Base-by-base conservation (phyloP, 2,888 invertebrate genomes). In the Chymomyza amoena region DNA sequence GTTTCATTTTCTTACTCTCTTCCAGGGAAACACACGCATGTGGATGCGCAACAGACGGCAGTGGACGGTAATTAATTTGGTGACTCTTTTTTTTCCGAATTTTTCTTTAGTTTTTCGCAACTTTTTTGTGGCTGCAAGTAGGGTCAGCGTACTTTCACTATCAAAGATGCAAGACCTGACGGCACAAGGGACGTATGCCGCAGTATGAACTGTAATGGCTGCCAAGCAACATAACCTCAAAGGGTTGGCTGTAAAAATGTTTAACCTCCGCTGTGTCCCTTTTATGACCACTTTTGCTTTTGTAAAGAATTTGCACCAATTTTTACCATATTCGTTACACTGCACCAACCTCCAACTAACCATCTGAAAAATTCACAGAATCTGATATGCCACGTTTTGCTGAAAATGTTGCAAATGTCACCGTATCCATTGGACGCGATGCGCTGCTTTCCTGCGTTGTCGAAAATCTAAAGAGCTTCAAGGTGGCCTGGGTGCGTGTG, bases 401-500 rank as follows among this genome's bases (percentile, higher is more conserved):
- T 76, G 97, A 97, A 90, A 95, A 96, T 64, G 96, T 97, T 84
- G 95, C 96, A 64, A 98, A 97, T 92, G 96, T 97, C 80, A 97
- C 97, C 25, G 97, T 97, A 78, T 96, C 96, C 57, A 94, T 96
- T 65, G 97, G 97, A 36, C 93, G 96, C 63, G 97, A 97, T 92
- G 97, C 97, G 25, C 93, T 97, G 36, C 93, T 97, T 75, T 96
- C 97, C 68, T 97, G 97, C 91, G 96, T 97, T 83, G 97, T 97
- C 69, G 97, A 97, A 92, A 97, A 97, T 92, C 94, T 97, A 73
- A 94, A 95, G 89, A 94, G 94, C 79, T 97, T 95, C 91, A 96
- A 97, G 95, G 97, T 97, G 81, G 97, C 97, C 76, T 97, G 97
- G 97, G 97, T 97, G 15, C 94, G 97, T 52, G 97, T 97, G 60